phyloP scores from a whole-genome alignment of 2,888 invertebrate species.

The Taenaris catops region DNA sequence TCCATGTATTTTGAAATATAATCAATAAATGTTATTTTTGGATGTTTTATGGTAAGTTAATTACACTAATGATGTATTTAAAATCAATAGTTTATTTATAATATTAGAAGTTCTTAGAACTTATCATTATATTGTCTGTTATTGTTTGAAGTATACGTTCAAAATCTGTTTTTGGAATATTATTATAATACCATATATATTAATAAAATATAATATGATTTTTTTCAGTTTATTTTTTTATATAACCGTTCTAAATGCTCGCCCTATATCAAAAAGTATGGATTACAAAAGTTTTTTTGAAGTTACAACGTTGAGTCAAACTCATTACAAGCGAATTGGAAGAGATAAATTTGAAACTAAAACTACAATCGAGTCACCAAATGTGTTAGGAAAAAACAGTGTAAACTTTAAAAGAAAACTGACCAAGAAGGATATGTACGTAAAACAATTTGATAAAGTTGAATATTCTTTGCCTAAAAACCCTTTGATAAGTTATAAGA shows the following conservation, averaged over 20 bases:
- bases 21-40: conserved; percentile 63
- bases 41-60: conserved; percentile 56
- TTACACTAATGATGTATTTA: too few relatives aligned
- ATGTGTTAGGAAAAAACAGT: conserved; percentile 13
- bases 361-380: conserved; percentile 1
- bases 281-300: conserved; percentile 28
- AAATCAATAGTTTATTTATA: too few relatives aligned
- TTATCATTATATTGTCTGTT: too few relatives aligned
- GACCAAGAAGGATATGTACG: conserved; percentile 13
- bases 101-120: too few relatives aligned
- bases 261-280: conserved; percentile 59
- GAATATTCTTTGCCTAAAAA: too few relatives aligned
- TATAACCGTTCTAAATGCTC: conserved; percentile 49
- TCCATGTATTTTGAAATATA: conserved; percentile 24
- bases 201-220: too few relatives aligned
- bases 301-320: not conserved
- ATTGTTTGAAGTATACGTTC: too few relatives aligned
- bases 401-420: conserved; percentile 17
- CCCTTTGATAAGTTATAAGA: not conserved
- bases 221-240: conserved; percentile 58
- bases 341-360: conserved; percentile 2
- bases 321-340: not conserved
- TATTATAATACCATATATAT: too few relatives aligned
- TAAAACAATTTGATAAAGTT: conserved; percentile 15
- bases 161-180: too few relatives aligned